phyloP scores from a whole-genome alignment of 2,888 invertebrate genomes.

The Plagodis dolabraria region DNA sequence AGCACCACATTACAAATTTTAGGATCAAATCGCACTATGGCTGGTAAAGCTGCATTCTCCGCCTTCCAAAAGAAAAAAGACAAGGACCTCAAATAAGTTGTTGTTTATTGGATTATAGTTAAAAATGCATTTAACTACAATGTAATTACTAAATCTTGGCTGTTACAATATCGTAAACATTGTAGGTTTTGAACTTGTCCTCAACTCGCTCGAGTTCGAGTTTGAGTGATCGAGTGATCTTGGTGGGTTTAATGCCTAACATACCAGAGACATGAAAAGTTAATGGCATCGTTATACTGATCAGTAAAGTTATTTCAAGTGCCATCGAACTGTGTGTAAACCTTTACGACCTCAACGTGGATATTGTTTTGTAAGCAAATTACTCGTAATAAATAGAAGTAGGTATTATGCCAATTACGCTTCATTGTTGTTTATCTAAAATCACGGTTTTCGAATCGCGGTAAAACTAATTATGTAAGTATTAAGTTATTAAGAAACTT shows the following conservation, averaged over 20 bases:
- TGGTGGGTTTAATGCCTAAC: neutral
- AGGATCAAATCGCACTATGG: neutral
- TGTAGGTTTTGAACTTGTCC: no score
- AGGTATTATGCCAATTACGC: neutral
- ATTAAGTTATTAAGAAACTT: no score
- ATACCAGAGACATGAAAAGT: conserved; percentile 45
- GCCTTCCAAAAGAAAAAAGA: no score
- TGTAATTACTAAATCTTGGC: no score
- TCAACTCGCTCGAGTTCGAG: no score
- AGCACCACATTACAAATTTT: conserved; percentile 38
- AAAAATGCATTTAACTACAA: no score
- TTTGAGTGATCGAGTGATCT: neutral
- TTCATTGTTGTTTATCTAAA: conserved; percentile 1
- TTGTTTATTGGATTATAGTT: no score
- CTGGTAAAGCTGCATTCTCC: neutral
- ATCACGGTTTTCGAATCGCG: neutral
- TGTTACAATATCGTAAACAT: no score
- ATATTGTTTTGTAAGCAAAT: conserved; percentile 25
- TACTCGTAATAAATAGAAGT: conserved; percentile 10
- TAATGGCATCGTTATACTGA: conserved; percentile 43
- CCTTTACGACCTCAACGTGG: conserved; percentile 38
- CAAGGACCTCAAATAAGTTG: no score
- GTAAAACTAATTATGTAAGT: no score
- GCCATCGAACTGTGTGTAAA: conserved; percentile 36
- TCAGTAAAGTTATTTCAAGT: conserved; percentile 60